phyloP scores from a whole-genome alignment of 2,113 vertebrate genomes.

The Perognathus longimembris region DNA sequence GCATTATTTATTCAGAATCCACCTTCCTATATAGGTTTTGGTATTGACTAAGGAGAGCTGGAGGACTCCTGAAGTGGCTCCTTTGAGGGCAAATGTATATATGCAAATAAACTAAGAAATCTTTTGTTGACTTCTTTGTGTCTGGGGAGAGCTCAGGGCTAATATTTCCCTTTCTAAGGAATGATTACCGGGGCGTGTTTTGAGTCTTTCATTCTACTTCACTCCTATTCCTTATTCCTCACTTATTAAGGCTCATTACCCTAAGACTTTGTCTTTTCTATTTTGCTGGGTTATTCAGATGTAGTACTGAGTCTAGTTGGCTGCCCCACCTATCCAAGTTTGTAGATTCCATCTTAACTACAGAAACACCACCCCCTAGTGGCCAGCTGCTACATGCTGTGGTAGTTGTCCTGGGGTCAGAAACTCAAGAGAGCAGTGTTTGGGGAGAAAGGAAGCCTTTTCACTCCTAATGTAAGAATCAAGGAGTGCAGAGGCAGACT shows the following conservation, averaged over 20 bases:
- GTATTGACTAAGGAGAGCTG: constrained; percentile 33
- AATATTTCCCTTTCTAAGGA: background rate
- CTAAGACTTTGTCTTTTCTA: constrained; percentile 32
- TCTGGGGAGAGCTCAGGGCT: background rate
- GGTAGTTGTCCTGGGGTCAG: constrained; percentile 5
- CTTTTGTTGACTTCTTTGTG: constrained; percentile 57
- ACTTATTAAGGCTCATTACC: constrained; percentile 32
- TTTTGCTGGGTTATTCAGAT: background rate
- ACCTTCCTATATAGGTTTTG: constrained; percentile 59
- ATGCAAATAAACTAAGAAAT: constrained; percentile 77
- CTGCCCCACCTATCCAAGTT: constrained; percentile 62
- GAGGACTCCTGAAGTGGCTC: constrained; percentile 43
- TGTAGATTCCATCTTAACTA: constrained; percentile 47
- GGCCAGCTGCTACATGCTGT: constrained; percentile 58
- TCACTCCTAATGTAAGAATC: constrained; percentile 23
- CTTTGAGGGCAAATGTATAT: constrained; percentile 55
- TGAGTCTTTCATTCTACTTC: background rate
- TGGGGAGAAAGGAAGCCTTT: background rate
- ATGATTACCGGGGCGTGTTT: background rate
- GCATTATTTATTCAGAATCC: constrained; percentile 52
- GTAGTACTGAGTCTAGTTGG: background rate
- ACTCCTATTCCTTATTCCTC: constrained; percentile 31
- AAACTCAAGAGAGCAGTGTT: background rate
- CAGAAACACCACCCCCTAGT: constrained; percentile 78
- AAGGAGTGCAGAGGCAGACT: constrained; percentile 18